phyloP scores from a whole-genome alignment of 2,888 invertebrate species.

The Caenorhabditis sp. region DNA sequence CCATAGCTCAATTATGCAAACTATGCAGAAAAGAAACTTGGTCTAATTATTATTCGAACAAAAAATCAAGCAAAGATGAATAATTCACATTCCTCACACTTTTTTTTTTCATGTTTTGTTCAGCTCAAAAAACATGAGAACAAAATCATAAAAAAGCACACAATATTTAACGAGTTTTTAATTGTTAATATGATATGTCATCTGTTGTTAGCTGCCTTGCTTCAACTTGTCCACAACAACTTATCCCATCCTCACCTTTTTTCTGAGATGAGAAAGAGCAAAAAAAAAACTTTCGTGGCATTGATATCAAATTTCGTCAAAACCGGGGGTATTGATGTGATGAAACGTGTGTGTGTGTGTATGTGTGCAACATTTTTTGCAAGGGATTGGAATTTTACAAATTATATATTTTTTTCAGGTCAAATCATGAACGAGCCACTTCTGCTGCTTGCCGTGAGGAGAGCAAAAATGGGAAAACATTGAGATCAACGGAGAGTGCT shows the following conservation, averaged over 20 bases:
- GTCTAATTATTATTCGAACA: too few species aligned
- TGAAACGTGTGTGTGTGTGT: neutral
- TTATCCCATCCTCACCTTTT: neutral
- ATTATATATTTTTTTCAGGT: slow-evolving; percentile 19
- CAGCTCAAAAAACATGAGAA: too few species aligned
- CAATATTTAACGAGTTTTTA: neutral
- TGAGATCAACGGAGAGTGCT: slow-evolving; percentile 9
- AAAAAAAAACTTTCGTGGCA: slow-evolving; percentile 7
- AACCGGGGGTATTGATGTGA: neutral
- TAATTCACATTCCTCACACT: too few species aligned
- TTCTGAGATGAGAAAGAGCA: slow-evolving; percentile 1
- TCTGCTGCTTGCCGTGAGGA: slow-evolving; percentile 36
- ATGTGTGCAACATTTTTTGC: neutral
- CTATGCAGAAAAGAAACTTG: too few species aligned
- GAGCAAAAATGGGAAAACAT: slow-evolving; percentile 9
- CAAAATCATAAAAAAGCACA: neutral
- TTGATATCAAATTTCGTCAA: slow-evolving; percentile 21
- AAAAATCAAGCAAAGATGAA: too few species aligned
- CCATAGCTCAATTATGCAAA: too few species aligned
- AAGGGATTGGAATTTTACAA: too few species aligned
- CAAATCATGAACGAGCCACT: slow-evolving; percentile 41
- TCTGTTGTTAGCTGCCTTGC: neutral
- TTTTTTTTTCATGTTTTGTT: too few species aligned
- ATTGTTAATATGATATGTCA: neutral
- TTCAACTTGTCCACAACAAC: too few species aligned